phyloP scores from a whole-genome alignment of 2,888 invertebrate genomes.

The Lycophotia porphyrea region DNA sequence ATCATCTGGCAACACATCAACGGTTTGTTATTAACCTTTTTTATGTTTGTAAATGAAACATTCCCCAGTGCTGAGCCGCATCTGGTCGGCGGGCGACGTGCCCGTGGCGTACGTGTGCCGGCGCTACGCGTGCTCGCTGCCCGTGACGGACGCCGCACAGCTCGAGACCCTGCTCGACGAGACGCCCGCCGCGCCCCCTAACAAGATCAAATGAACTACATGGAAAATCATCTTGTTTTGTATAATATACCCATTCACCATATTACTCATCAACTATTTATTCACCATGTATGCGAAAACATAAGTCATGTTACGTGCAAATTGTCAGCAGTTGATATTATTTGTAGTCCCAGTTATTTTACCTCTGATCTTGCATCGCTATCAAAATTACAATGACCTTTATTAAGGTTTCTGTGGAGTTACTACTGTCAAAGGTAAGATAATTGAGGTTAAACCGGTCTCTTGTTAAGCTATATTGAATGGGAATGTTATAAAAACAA shows the following conservation, averaged over 20 bases:
- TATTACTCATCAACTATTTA: slow-evolving; percentile 51
- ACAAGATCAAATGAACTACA: slow-evolving; percentile 60
- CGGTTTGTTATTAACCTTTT: neutral
- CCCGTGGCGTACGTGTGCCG: slow-evolving; percentile 95
- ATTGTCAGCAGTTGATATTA: neutral
- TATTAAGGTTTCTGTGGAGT: neutral
- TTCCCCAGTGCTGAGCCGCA: slow-evolving; percentile 85
- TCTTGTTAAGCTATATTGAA: slow-evolving; percentile 23
- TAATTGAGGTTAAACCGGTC: neutral
- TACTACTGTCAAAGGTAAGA: neutral
- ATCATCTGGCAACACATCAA: neutral
- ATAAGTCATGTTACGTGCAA: slow-evolving; percentile 26
- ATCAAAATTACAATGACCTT: neutral
- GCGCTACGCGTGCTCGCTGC: slow-evolving; percentile 93
- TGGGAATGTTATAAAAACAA: slow-evolving; percentile 50
- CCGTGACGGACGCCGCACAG: slow-evolving; percentile 92
- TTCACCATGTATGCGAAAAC: slow-evolving; percentile 23
- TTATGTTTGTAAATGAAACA: neutral
- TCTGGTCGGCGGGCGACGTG: slow-evolving; percentile 90
- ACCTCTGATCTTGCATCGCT: neutral
- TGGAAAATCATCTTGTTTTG: slow-evolving; percentile 42
- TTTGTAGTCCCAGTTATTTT: slow-evolving; percentile 1
- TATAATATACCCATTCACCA: slow-evolving; percentile 58
- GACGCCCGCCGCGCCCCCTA: slow-evolving; percentile 61
- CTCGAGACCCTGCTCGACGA: slow-evolving; percentile 91